Base-by-base conservation (phyloP, 1,140 invertebrate genomes). In the Daktulosphaira vitifoliae region DNA sequence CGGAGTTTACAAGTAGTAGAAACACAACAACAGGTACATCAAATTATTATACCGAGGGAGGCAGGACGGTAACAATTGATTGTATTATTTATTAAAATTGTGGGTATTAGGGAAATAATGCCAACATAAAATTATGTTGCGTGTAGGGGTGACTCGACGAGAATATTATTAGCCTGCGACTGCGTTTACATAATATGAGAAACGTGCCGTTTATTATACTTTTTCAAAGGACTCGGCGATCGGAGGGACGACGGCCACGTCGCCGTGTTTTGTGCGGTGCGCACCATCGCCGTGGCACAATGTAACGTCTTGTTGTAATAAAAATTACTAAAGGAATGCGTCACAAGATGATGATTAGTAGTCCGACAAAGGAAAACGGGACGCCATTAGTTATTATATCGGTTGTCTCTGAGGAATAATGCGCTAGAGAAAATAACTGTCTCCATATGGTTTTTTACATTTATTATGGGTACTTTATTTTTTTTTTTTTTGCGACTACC, bases 311-410 rank as follows among this genome's bases (percentile, higher is more conserved):
- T 13, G 18, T n/a, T 23, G 39, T 38, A 46, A 59, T 59, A 59
- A 44, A 59, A 16, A 56, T 46, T 59, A 59, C 42, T 59, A 59
- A 42, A 59, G 38, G 54, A 59, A 59, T 59, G 39, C 16, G 54
- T 38, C 39, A 38, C 26, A 48, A 4, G 42, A 46, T 20, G 56
- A 62, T 48, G 56, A 62, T 62, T 62, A 62, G 56, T 26, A 20
- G 56, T 48, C 56, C 56, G 56, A 62, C 56, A 62, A 62, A 62
- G 26, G 42, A 46, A 62, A 62, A 48, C 16, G 42, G 25, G 25
- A 62, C 42, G 56, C 39, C 6, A 48, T 62, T 46, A 33, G 42
- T 46, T 62, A 46, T 62, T 48, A 48, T 48, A 46, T 48, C 16
- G 25, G 42, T 16, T n/a, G 42, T 62, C 56, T 62, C 26, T 26